Evolutionary conservation across 2,888 invertebrate species (phyloP).

Genomic region (Leptinotarsa juncta): DNA sequence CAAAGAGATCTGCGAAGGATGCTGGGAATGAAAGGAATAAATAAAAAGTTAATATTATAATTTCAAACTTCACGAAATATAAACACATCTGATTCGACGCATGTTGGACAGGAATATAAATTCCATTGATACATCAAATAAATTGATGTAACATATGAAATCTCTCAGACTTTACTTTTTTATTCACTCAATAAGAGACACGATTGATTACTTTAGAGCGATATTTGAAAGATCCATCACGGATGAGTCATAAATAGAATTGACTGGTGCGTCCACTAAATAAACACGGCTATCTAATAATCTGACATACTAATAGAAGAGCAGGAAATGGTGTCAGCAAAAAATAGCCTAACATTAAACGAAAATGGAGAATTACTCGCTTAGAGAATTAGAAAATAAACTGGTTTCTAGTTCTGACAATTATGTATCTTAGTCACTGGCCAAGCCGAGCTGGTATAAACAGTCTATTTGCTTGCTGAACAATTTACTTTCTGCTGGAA

Average conservation of each 20-base stretch:
- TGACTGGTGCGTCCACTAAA: background rate
- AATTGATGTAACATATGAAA: constrained; percentile 3
- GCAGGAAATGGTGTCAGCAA: no score
- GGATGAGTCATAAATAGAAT: background rate
- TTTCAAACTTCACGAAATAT: constrained; percentile 4
- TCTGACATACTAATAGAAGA: no score
- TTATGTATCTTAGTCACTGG: no score
- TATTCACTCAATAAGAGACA: background rate
- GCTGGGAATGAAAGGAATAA: background rate
- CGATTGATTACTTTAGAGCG: background rate
- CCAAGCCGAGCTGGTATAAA: no score
- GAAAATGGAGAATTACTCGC: no score
- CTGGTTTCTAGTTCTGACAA: no score
- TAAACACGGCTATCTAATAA: background rate
- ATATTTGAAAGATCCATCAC: background rate
- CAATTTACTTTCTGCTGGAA: no score
- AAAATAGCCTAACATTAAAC: no score
- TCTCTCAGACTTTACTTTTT: background rate
- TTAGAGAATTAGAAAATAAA: no score
- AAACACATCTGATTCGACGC: background rate
- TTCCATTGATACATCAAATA: constrained; percentile 7
- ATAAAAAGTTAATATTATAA: background rate
- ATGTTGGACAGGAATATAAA: constrained; percentile 10
- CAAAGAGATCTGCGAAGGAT: background rate
- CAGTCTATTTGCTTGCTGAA: no score